phyloP scores from a whole-genome alignment of 2,113 vertebrate species.

The Illadopsis cleaveri region DNA sequence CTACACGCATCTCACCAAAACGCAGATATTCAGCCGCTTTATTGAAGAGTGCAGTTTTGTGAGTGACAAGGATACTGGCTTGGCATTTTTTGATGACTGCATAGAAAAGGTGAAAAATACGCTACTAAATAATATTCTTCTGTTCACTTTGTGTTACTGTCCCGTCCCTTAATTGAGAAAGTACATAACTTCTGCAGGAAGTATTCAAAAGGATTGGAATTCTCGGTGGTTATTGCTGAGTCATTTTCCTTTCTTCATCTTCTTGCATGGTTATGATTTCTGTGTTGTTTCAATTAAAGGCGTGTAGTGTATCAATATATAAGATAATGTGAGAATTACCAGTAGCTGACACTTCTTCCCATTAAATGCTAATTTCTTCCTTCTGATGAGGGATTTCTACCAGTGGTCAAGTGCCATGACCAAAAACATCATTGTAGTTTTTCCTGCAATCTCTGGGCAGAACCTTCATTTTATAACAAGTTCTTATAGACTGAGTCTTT shows the following conservation, averaged over 20 bases:
- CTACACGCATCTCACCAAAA: slow-evolving; percentile 92
- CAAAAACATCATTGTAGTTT: background rate
- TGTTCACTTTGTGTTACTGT: background rate
- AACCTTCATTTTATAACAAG: background rate
- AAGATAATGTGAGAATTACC: background rate
- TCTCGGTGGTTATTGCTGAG: background rate
- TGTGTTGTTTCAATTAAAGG: background rate
- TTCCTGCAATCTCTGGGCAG: background rate
- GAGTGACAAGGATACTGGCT: slow-evolving; percentile 96
- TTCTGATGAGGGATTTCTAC: background rate
- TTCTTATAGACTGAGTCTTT: background rate
- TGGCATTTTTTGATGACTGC: slow-evolving; percentile 98
- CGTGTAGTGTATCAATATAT: background rate
- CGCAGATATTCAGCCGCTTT: slow-evolving; percentile 98
- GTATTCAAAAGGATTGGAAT: background rate
- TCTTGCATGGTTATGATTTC: background rate
- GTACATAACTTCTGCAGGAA: background rate
- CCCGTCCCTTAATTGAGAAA: background rate
- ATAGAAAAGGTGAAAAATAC: slow-evolving; percentile 90
- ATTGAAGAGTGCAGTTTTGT: slow-evolving; percentile 99
- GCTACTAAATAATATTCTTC: background rate
- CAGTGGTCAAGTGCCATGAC: background rate
- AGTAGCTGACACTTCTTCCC: background rate
- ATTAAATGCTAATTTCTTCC: background rate
- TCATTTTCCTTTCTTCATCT: background rate